Percentiles rank a stretch among this genome's conserved stretches.
Evolutionary conservation across 2,113 vertebrate species (phyloP).

Genomic region (Cisticola juncidis): DNA sequence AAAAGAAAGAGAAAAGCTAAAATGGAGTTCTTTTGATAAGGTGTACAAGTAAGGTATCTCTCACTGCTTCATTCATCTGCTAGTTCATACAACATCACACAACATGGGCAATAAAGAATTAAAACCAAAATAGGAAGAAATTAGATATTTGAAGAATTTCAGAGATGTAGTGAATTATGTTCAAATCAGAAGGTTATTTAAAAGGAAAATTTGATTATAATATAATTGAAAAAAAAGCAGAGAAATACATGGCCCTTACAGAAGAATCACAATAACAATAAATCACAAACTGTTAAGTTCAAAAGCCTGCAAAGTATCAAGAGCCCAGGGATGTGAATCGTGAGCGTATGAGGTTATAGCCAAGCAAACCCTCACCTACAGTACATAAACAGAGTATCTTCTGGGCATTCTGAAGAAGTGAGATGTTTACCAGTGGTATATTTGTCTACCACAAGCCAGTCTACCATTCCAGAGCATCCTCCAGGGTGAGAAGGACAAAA

Average conservation of each 20-base stretch:
- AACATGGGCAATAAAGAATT: neutral
- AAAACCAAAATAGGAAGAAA: neutral
- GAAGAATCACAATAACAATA: neutral
- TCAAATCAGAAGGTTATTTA: neutral
- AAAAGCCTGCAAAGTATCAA: neutral
- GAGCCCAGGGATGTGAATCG: neutral
- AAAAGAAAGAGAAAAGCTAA: neutral
- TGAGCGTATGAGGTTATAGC: neutral
- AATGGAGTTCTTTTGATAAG: neutral
- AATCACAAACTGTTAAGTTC: neutral
- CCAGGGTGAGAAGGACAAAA: neutral
- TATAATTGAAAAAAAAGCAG: neutral
- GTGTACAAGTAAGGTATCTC: neutral
- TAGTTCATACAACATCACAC: neutral
- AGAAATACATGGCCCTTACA: neutral
- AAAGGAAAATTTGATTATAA: neutral
- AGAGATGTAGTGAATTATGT: neutral
- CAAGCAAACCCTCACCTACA: neutral
- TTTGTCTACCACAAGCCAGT: neutral
- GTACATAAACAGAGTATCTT: accelerated
- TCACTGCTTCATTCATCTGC: neutral
- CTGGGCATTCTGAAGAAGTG: neutral
- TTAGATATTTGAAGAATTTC: neutral
- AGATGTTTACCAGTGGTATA: neutral
- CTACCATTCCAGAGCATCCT: neutral